phyloP scores from a whole-genome alignment of 2,797 vertebrate genomes.

The Microctenopoma stevenorrisi region DNA sequence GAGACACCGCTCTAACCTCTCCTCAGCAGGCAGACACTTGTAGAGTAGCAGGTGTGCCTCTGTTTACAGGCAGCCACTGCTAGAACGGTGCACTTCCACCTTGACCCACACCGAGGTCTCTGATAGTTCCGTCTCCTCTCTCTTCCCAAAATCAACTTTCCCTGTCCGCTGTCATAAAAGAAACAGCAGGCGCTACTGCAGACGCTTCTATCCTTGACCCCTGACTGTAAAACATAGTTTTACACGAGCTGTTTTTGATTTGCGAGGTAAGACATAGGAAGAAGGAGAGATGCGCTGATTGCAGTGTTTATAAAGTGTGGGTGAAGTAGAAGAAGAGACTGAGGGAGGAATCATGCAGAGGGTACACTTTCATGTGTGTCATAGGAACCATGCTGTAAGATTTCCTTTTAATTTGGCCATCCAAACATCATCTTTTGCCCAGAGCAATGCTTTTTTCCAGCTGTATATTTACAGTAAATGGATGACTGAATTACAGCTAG shows the following conservation, averaged over 20 bases:
- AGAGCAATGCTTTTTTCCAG: conserved; percentile 59
- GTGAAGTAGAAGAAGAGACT: conserved; percentile 37
- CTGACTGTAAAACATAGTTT: conserved; percentile 51
- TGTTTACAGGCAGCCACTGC: conserved; percentile 63
- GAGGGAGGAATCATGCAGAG: conserved; percentile 26
- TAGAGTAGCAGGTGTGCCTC: conserved; percentile 60
- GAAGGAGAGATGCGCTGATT: conserved; percentile 71
- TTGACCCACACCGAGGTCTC: conserved; percentile 50
- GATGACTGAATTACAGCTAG: conserved; percentile 69
- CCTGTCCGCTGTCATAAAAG: conserved; percentile 33
- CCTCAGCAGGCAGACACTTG: conserved; percentile 60
- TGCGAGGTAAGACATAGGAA: conserved; percentile 52
- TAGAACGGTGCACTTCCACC: conserved; percentile 48
- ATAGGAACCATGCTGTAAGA: conserved; percentile 49
- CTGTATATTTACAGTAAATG: conserved; percentile 76
- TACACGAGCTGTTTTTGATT: conserved; percentile 69
- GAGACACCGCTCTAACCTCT: conserved; percentile 55
- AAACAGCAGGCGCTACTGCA: conserved; percentile 25
- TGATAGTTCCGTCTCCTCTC: conserved; percentile 15
- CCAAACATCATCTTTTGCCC: conserved; percentile 71
- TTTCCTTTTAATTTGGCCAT: conserved; percentile 73
- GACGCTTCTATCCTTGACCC: conserved; percentile 46
- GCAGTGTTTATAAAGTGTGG: conserved; percentile 70
- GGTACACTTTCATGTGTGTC: conserved; percentile 44
- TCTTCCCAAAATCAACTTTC: conserved; percentile 45